Percentiles rank a stretch among this genome's conserved stretches.
phyloP scores from a whole-genome alignment of 2,113 vertebrate genomes.

The Myiopsitta monachus region DNA sequence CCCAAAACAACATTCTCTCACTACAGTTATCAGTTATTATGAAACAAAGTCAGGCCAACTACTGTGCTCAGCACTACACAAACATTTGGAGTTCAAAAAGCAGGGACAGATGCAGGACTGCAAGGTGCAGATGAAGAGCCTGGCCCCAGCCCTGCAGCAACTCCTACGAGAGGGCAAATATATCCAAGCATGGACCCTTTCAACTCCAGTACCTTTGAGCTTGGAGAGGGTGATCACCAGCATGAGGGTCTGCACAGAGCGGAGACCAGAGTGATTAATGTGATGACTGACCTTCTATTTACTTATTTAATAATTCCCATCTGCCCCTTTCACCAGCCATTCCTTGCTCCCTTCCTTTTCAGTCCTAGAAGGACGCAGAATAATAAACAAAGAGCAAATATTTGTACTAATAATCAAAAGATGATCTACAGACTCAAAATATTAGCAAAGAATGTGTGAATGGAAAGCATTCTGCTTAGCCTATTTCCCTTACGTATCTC shows the following conservation, averaged over 20 bases:
- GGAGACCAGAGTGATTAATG: background rate
- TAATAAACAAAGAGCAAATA: conserved; percentile 48
- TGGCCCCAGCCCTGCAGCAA: background rate
- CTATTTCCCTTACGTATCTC: background rate
- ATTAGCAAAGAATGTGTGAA: background rate
- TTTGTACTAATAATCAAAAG: conserved; percentile 12
- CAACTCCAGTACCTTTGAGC: background rate
- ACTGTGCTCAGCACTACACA: background rate
- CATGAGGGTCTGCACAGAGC: background rate
- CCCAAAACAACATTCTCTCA: background rate
- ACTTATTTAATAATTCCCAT: conserved; percentile 33
- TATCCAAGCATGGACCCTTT: fast-evolving
- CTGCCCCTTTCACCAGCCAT: background rate
- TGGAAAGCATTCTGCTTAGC: background rate
- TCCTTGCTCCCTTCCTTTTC: background rate
- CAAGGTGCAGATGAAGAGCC: background rate
- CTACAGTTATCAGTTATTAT: background rate
- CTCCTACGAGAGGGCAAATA: background rate
- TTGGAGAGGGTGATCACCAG: background rate
- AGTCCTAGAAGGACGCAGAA: background rate
- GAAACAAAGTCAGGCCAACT: background rate
- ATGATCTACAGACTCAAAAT: background rate
- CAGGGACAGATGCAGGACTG: background rate
- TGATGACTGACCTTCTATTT: background rate
- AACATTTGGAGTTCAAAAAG: background rate